Evolutionary conservation across 1,140 invertebrate species (phyloP).

Genomic region (Holotrichia oblita): DNA sequence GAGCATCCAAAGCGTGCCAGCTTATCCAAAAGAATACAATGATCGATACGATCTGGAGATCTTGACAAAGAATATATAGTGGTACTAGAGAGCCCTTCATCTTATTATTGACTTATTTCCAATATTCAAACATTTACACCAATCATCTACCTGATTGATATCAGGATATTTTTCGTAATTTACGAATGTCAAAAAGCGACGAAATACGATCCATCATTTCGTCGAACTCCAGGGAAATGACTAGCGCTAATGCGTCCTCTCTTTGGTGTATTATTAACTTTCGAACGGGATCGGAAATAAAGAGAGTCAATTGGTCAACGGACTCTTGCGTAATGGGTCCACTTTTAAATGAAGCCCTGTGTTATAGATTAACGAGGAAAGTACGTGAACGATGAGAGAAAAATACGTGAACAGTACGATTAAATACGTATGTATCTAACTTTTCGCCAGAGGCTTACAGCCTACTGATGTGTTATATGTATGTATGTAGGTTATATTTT

Average conservation of each 20-base stretch:
- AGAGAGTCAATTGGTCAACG: constrained; percentile 11
- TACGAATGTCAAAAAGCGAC: neutral
- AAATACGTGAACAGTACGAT: constrained; percentile 8
- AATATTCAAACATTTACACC: no score
- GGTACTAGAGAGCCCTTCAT: no score
- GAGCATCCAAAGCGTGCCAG: no score
- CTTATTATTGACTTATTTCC: no score
- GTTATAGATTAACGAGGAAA: constrained; percentile 10
- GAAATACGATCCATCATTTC: neutral
- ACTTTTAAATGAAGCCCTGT: neutral
- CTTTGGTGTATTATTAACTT: constrained; percentile 16
- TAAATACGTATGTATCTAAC: neutral
- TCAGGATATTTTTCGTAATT: neutral
- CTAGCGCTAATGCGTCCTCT: neutral
- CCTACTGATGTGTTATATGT: neutral
- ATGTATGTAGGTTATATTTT: no score
- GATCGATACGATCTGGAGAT: no score
- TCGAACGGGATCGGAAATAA: constrained; percentile 4
- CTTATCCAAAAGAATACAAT: no score
- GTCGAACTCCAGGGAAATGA: neutral
- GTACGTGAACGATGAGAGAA: neutral
- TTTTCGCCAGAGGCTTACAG: neutral
- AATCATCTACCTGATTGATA: no score
- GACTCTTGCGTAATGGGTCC: neutral
- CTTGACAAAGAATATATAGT: no score